Evolutionary conservation across 2,797 vertebrate species (phyloP).

Genomic region (Carcharodon carcharias): DNA sequence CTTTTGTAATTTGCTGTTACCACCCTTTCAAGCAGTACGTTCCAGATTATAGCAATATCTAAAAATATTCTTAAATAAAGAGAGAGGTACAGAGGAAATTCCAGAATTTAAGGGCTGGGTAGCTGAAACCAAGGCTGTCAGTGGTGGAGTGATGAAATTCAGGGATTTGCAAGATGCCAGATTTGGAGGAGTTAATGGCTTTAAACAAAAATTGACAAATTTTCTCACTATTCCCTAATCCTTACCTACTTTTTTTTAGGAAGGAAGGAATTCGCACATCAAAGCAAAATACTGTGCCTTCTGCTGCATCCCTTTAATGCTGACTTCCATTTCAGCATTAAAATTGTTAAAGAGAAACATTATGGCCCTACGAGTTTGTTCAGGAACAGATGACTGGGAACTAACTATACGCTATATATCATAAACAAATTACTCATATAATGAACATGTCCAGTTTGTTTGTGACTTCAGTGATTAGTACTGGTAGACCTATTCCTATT

Average conservation of each 20-base stretch:
- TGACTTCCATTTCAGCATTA: not conserved
- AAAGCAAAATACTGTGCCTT: not conserved
- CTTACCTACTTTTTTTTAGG: not conserved
- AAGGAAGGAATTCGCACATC: not conserved
- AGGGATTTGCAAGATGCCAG: not conserved
- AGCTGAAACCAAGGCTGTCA: too few species aligned
- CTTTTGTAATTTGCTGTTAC: not conserved
- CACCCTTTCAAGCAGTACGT: not conserved
- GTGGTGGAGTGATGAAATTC: not conserved
- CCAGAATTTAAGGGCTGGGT: too few species aligned
- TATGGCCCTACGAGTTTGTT: not conserved
- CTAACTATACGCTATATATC: not conserved
- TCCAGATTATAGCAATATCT: not conserved
- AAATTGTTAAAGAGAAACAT: not conserved
- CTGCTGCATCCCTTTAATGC: not conserved
- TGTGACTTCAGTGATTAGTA: not conserved
- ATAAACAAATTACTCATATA: conserved; percentile 2
- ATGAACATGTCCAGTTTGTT: conserved; percentile 20
- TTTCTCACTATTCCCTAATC: not conserved
- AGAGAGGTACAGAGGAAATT: too few species aligned
- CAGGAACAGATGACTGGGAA: not conserved
- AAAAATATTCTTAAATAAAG: not conserved
- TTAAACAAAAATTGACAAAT: not conserved
- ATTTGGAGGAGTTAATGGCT: not conserved
- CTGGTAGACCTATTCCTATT: not conserved